Base-by-base conservation (phyloP, 1,140 invertebrate genomes). In the Planococcus citri region DNA sequence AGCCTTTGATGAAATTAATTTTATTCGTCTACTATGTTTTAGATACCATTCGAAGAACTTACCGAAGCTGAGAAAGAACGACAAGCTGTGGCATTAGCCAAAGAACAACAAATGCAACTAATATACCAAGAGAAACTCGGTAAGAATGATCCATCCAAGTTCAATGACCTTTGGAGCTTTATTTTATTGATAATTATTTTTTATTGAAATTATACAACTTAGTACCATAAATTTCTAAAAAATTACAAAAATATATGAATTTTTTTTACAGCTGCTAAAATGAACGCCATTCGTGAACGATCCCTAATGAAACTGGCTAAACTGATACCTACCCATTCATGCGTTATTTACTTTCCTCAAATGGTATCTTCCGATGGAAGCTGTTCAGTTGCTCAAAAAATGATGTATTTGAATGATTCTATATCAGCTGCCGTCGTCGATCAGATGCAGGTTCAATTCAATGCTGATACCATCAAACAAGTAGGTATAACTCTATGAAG, bases 51-150 rank as follows among this genome's bases (percentile, higher is more conserved):
- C 14, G 74, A 73, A 17, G 76, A 81, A 71, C 68, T 73, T 12
- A 79, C 80, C 72, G 76, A 77, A 2, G 77, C 79, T 71, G 80
- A 82, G 75, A 69, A 76, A 72, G 76, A 76, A 71, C 22, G 60
- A 17, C 8, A 57, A 68, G 14, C 14, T 68, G 22, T 71, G 68
- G 57, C 14, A 25, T 37, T 57, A 80, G 68, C 76, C 81, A 73
- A 73, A 74, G 0, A 71, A 69, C 17, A 69, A 76, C 17, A 78
- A 78, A 69, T 77, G 80, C 72, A 77, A 78, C 27, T 77, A 74
- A 4, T 78, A 76, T 69, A 77, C 74, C 71, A 75, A 76, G 57
- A 74, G 77, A 74, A 78, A 77, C 75, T 78, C 72, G 58, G 70
- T 67, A 41, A 71, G n/a, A n/a, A n/a, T n/a, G n/a, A 70, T 73